Percentiles rank a stretch among this genome's conserved stretches.
phyloP scores from a whole-genome alignment of 1,140 invertebrate genomes.

The Euwallacea fornicatus region DNA sequence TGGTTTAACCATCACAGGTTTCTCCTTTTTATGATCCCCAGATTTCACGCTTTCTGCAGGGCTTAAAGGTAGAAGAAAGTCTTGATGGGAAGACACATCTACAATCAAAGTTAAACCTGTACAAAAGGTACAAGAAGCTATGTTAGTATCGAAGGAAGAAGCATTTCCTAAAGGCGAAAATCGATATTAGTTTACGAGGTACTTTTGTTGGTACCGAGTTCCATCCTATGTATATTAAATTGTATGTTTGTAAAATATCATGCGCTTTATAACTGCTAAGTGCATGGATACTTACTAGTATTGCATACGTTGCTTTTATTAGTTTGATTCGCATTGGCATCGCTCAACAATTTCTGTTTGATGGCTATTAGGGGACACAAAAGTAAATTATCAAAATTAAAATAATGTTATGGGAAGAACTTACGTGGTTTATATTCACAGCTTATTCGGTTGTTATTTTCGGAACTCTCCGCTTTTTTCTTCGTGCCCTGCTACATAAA shows the following conservation, averaged over 20 bases:
- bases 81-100: constrained; percentile 39
- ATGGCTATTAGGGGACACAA: background rate
- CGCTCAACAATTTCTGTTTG: constrained; percentile 1
- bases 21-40: constrained; percentile 42
- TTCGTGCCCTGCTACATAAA: constrained; percentile 18
- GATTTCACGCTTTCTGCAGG: constrained; percentile 48
- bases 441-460: constrained; percentile 17
- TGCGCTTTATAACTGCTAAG: background rate
- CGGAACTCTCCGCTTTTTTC: constrained; percentile 8
- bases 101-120: constrained; percentile 38
- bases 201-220: too few relatives aligned
- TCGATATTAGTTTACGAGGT: too few relatives aligned
- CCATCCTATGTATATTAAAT: too few relatives aligned
- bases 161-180: background rate
- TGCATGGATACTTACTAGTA: constrained; percentile 14
- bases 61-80: constrained; percentile 45
- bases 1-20: constrained; percentile 35
- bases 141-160: constrained; percentile 24
- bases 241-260: background rate
- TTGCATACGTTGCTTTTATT: constrained; percentile 7
- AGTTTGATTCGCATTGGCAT: constrained; percentile 2
- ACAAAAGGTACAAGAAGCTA: constrained; percentile 20
- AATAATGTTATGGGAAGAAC: background rate
- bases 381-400: too few relatives aligned
- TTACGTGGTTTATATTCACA: constrained; percentile 17